Conservation (phyloP, 2,113 vertebrate genomes). For the Parotia lawesii region DNA sequence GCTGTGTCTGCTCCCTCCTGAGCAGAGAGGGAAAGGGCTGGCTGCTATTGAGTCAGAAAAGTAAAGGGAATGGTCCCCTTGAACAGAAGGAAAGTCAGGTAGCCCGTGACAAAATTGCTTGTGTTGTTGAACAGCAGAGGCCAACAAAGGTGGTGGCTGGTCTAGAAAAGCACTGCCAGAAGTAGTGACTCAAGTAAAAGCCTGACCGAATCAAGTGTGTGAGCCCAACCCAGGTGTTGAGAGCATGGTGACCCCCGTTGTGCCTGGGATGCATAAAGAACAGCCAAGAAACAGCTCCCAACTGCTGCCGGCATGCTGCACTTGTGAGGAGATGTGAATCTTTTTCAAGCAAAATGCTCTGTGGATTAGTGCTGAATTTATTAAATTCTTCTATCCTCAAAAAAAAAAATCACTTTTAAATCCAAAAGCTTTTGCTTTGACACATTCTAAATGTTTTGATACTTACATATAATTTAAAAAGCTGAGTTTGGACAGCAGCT, state of each 20-base stretch:
- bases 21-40: not conserved
- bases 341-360: not conserved
- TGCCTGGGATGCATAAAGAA: accelerated
- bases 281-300: not conserved
- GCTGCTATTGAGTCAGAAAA: accelerated
- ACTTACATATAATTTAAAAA: not conserved
- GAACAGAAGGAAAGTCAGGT: not conserved
- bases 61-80: not conserved
- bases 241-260: not conserved
- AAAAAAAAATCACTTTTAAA: not conserved
- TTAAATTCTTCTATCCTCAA: not conserved
- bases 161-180: not conserved
- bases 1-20: not conserved
- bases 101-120: accelerated
- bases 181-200: not conserved
- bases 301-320: not conserved
- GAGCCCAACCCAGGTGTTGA: not conserved
- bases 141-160: not conserved
- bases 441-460: conserved; percentile 37
- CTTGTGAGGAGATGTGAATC: not conserved
- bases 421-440: not conserved
- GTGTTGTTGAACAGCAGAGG: not conserved
- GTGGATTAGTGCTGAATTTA: not conserved
- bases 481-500: not conserved
- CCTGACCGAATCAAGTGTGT: not conserved